These are phyloP conservation scores for Crossaster papposus DNA, from an alignment of 53 echinoderm and acorn worm genomes.

Conservation along the genomic window DNA sequence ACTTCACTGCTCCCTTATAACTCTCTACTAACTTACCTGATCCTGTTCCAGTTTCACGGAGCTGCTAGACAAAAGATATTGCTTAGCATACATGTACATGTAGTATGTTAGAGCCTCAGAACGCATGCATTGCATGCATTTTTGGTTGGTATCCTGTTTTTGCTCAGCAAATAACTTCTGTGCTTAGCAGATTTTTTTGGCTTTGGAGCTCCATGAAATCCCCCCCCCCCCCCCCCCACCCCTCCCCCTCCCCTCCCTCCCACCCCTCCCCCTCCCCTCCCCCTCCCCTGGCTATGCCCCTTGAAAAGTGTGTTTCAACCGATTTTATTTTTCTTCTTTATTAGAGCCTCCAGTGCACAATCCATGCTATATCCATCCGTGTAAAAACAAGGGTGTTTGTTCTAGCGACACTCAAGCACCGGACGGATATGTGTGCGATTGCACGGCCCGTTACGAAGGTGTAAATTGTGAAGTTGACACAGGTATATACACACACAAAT, in stretches of 20 bases:
- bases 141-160: no score
- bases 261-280: background rate
- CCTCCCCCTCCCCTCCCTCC: background rate
- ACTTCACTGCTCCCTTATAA: background rate
- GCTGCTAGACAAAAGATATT: no score
- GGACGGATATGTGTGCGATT: conserved; percentile 64
- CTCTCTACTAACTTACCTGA: background rate
- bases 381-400: conserved; percentile 75
- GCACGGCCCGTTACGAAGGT: conserved; percentile 79
- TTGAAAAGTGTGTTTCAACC: conserved; percentile 11
- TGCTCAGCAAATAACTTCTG: no score
- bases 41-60: background rate
- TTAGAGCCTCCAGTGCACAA: conserved; percentile 66
- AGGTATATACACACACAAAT: conserved; percentile 51
- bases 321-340: conserved; percentile 24
- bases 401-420: conserved; percentile 47
- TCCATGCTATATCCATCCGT: conserved; percentile 80
- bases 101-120: no score
- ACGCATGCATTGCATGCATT: no score
- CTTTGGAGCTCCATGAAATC: no score
- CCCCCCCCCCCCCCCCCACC: background rate
- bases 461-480: conserved; percentile 64
- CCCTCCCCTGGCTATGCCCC: conserved; percentile 3
- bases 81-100: no score
- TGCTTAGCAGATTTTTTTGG: no score